A percentile compares a stretch with the other conserved stretches of the same genome.
Evolutionary conservation across 1,140 invertebrate genomes (phyloP).

Genomic region (Atta colombica): DNA sequence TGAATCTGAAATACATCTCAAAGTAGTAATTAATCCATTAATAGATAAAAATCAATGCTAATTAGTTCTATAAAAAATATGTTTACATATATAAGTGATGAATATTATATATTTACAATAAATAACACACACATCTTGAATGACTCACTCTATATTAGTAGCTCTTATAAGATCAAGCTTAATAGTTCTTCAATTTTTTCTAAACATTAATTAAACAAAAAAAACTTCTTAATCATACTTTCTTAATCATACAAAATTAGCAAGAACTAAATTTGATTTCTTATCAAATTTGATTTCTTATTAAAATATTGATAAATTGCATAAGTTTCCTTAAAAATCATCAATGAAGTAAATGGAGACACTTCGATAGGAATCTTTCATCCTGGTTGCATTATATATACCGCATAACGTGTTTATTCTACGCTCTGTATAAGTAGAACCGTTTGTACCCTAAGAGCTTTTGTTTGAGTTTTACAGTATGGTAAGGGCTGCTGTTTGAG

Average conservation of each 20-base stretch:
- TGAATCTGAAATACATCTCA: neutral
- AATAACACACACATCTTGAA: constrained; percentile 18
- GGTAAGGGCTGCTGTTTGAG: neutral
- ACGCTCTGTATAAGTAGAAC: constrained; percentile 24
- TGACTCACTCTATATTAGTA: constrained; percentile 20
- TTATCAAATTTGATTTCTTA: constrained; percentile 11
- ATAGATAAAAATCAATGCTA: neutral
- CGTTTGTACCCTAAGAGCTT: constrained; percentile 8
- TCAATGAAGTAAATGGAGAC: neutral
- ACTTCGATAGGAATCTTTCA: neutral
- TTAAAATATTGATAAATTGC: constrained; percentile 9
- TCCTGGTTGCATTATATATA: neutral
- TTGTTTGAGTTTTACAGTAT: neutral
- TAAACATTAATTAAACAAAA: constrained; percentile 14
- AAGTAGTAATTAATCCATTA: neutral
- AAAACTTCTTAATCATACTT: constrained; percentile 1
- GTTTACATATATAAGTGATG: neutral
- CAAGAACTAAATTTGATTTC: constrained; percentile 23
- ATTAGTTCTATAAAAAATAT: neutral
- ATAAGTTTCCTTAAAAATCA: neutral
- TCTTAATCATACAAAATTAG: neutral
- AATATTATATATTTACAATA: neutral
- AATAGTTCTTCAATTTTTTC: neutral
- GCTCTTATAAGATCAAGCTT: neutral
- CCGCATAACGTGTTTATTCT: constrained; percentile 18